Evolutionary conservation across 2,888 invertebrate species (phyloP), one percentile per base, ranked within the genome.

Genomic region (Nezara viridula): DNA sequence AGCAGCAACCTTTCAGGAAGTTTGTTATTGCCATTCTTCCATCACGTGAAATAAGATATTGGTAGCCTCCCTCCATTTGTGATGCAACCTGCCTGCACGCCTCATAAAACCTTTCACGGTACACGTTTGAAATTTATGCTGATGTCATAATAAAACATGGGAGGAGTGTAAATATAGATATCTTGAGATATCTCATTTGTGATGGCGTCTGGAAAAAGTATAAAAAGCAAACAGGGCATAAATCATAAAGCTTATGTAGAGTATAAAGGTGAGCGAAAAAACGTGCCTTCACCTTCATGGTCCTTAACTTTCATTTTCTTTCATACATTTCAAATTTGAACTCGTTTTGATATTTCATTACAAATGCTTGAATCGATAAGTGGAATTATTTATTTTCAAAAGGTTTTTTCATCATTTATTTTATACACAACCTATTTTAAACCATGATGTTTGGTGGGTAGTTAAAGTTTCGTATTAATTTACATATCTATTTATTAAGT

Each of bases 61-160:
- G 66, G 27, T 27, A n/a, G 2, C 27, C 60, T 16, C 66, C 66
- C 66, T 73, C 66, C 66, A 73, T 73, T 37, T 73, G 44, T 81
- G 81, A 81, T 81, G 81, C 81, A 81, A 44, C 81, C 40, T 44
- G 81, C 44, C 81, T 44, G 10, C 81, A 44, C 81, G 44, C 81
- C 81, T 81, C 81, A 44, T 81, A 81, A 81, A 73, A 81, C 81
- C 81, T 81, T 81, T 81, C 81, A 81, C 81, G 81, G 81, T 44
- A n/a, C 81, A 81, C 81, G 81, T 81, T 81, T 81, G 40, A 47
- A 81, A 81, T 81, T 81, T 81, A 81, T 47, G 81, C 44, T 81
- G 81, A 44, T 81, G 81, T 73, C 66, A 73, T 73, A 73, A 73
- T 73, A 73, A 73, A 73, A 73, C 66, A 73, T 73, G 66, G 32